These are phyloP conservation scores for Forficula auricularia DNA, from an alignment of 1,140 invertebrate genomes.

Conservation along the genomic window DNA sequence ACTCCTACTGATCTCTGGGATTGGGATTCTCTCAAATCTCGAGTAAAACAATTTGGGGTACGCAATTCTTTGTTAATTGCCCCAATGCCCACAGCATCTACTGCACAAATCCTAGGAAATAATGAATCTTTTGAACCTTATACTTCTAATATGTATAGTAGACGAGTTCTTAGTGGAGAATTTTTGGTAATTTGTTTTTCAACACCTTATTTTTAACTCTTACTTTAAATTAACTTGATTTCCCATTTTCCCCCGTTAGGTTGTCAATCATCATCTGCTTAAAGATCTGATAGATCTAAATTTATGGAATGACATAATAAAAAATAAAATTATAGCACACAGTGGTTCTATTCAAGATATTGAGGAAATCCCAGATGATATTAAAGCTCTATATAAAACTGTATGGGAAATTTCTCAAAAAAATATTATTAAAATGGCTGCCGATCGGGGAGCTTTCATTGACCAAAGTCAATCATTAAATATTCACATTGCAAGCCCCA, in stretches of 20 bases:
- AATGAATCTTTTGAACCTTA: slow-evolving; percentile 58
- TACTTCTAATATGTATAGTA: slow-evolving; percentile 49
- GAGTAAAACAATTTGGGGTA: slow-evolving; percentile 43
- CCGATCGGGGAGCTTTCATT: slow-evolving; percentile 53
- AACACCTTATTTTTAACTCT: background rate
- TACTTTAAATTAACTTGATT: background rate
- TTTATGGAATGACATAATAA: slow-evolving; percentile 47
- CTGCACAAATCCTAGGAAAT: slow-evolving; percentile 57
- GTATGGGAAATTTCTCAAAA: slow-evolving; percentile 60
- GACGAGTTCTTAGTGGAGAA: slow-evolving; percentile 49
- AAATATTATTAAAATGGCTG: slow-evolving; percentile 49
- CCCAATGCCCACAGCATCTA: slow-evolving; percentile 62
- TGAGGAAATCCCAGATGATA: slow-evolving; percentile 36
- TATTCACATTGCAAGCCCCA: slow-evolving; percentile 48
- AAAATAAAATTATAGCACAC: slow-evolving; percentile 39
- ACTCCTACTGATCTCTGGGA: slow-evolving; percentile 38
- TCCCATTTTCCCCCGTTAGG: slow-evolving; percentile 17
- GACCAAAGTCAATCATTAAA: slow-evolving; percentile 58
- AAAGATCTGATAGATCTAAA: slow-evolving; percentile 42
- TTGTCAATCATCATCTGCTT: slow-evolving; percentile 52
- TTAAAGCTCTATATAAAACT: slow-evolving; percentile 52
- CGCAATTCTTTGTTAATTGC: slow-evolving; percentile 48
- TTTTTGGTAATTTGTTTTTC: slow-evolving; percentile 31
- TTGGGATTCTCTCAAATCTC: slow-evolving; percentile 37
- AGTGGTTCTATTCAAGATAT: slow-evolving; percentile 48